Percentiles rank a stretch among this genome's conserved stretches.
These are phyloP conservation scores for Mallotus villosus DNA, from an alignment of 2,797 vertebrate genomes.

Conservation along the genomic window DNA sequence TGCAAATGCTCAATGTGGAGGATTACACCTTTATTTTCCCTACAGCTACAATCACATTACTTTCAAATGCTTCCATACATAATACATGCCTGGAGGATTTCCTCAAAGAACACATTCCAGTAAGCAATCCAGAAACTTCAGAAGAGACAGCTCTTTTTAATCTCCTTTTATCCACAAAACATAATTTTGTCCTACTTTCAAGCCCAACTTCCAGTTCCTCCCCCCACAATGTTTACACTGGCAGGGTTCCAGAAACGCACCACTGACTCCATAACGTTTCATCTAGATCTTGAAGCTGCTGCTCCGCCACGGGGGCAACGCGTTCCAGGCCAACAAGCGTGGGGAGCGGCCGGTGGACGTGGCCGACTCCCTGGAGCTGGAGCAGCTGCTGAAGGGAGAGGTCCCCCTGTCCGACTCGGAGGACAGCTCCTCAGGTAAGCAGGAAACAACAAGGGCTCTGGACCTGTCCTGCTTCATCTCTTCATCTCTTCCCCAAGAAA, in stretches of 20 bases:
- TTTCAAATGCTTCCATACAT: background rate
- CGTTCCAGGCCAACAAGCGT: constrained; percentile 96
- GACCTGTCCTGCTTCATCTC: no score
- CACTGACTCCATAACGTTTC: background rate
- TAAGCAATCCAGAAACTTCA: background rate
- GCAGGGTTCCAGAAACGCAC: background rate
- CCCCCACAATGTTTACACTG: background rate
- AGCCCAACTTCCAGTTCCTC: background rate
- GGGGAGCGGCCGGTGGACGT: constrained; percentile 97
- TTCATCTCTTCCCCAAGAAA: no score
- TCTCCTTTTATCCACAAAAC: no score
- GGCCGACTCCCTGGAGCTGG: constrained; percentile 94
- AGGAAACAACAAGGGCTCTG: background rate
- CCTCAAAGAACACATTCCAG: background rate
- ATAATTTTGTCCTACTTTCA: background rate
- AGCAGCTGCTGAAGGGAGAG: constrained; percentile 91
- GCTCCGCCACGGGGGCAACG: constrained; percentile 93
- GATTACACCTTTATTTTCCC: background rate
- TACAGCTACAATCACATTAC: background rate
- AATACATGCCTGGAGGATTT: background rate
- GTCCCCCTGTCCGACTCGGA: constrained; percentile 90
- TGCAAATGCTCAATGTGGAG: background rate
- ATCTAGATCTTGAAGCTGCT: constrained; percentile 95
- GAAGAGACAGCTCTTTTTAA: no score
- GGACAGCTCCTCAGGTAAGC: constrained; percentile 90